Conservation (phyloP, 1,140 invertebrate genomes). For the Polypedilum vanderplanki region DNA sequence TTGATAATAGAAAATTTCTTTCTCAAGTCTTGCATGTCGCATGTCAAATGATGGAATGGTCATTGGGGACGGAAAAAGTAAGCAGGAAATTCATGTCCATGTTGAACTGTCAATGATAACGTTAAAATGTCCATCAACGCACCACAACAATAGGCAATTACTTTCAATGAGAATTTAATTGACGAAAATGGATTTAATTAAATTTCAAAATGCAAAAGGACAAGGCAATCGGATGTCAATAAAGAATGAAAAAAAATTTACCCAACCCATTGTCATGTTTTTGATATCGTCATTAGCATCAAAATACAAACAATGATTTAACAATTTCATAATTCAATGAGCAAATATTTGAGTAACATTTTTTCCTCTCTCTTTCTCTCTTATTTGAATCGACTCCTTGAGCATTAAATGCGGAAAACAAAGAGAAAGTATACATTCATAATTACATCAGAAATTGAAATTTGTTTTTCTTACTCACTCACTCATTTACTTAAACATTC, state of each 20-base stretch:
- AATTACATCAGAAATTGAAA: background rate
- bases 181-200: background rate
- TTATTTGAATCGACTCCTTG: background rate
- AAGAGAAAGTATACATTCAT: background rate
- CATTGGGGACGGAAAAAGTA: background rate
- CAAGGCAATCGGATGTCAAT: too few relatives aligned
- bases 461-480: background rate
- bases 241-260: too few relatives aligned
- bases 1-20: background rate
- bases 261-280: background rate
- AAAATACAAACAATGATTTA: background rate
- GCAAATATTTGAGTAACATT: background rate
- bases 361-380: background rate
- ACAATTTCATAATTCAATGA: background rate
- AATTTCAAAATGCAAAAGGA: too few relatives aligned
- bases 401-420: background rate
- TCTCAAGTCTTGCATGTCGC: background rate
- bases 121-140: background rate
- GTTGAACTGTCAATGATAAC: background rate
- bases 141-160: background rate
- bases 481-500: background rate
- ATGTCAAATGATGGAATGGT: constrained; percentile 18
- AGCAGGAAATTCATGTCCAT: constrained; percentile 5
- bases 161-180: constrained; percentile 19
- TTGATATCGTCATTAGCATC: background rate